A percentile compares a stretch with the other conserved stretches of the same genome.
Evolutionary conservation across 2,797 vertebrate species (phyloP).

Genomic region (Nothura maculosa): DNA sequence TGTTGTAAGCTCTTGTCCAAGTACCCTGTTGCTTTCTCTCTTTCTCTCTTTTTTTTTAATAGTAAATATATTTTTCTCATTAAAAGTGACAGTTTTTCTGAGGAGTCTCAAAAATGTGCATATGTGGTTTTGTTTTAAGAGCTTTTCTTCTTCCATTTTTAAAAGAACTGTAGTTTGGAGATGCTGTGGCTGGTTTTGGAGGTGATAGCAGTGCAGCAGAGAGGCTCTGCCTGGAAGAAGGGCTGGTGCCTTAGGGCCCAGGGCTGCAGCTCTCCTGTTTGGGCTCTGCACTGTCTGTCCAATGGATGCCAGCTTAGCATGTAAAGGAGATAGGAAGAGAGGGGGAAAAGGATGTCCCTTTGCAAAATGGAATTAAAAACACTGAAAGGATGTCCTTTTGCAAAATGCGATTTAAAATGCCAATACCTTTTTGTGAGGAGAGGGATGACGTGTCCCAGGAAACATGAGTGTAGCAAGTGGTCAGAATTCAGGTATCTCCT

Average conservation of each 20-base stretch:
- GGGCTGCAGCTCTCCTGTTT: background rate
- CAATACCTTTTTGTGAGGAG: background rate
- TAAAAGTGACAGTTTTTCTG: background rate
- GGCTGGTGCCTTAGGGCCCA: background rate
- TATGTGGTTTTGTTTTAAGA: background rate
- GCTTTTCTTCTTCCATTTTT: background rate
- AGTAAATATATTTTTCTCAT: background rate
- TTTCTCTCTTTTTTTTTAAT: background rate
- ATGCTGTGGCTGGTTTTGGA: background rate
- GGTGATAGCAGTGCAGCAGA: background rate
- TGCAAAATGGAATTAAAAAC: background rate
- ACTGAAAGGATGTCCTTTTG: background rate
- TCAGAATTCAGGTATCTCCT: background rate
- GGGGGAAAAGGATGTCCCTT: background rate
- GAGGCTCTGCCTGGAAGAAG: background rate
- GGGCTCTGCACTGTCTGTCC: background rate
- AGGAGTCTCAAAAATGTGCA: background rate
- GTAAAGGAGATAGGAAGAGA: background rate
- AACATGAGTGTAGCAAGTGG: rapidly evolving
- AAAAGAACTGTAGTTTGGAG: background rate
- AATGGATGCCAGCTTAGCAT: background rate
- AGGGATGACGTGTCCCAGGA: background rate
- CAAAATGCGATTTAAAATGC: background rate
- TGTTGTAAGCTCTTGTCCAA: background rate
- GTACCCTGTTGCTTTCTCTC: background rate